Conservation (phyloP, 30 jellyfish, hydroid and myxozoan genomes). For the Pseudorhiza aurosa region DNA sequence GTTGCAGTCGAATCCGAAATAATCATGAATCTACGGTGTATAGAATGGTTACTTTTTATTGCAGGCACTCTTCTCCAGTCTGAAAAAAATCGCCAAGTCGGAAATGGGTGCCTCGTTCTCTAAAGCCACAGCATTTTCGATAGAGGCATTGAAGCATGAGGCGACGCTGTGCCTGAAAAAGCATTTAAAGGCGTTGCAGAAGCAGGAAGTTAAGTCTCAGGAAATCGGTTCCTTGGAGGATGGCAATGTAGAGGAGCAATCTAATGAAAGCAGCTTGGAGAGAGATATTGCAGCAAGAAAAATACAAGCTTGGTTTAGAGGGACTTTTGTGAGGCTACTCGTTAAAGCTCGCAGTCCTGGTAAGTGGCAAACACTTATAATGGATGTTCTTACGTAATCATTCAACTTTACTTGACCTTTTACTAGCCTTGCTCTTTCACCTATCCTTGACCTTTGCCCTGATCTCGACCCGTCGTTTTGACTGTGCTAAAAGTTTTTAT, state of each 20-base stretch:
- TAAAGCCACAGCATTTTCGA: constrained; percentile 52
- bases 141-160: constrained; percentile 76
- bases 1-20: too few relatives aligned
- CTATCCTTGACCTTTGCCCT: too few relatives aligned
- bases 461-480: too few relatives aligned
- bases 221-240: neutral
- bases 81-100: neutral
- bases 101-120: constrained; percentile 24
- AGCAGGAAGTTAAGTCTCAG: neutral
- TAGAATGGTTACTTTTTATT: neutral
- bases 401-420: too few relatives aligned
- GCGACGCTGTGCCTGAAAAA: constrained; percentile 54
- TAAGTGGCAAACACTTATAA: too few relatives aligned
- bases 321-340: constrained; percentile 15
- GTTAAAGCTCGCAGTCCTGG: constrained; percentile 14
- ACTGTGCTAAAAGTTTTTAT: too few relatives aligned
- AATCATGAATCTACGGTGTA: too few relatives aligned
- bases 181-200: neutral
- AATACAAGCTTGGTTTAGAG: constrained; percentile 77
- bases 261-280: neutral
- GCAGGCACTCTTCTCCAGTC: constrained; percentile 39
- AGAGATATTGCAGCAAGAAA: constrained; percentile 64
- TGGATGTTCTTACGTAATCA: too few relatives aligned
- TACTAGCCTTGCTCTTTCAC: too few relatives aligned
- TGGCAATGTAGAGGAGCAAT: constrained; percentile 8